phyloP scores from a whole-genome alignment of 2,797 vertebrate genomes.

The Spinibarbus caldwelli region DNA sequence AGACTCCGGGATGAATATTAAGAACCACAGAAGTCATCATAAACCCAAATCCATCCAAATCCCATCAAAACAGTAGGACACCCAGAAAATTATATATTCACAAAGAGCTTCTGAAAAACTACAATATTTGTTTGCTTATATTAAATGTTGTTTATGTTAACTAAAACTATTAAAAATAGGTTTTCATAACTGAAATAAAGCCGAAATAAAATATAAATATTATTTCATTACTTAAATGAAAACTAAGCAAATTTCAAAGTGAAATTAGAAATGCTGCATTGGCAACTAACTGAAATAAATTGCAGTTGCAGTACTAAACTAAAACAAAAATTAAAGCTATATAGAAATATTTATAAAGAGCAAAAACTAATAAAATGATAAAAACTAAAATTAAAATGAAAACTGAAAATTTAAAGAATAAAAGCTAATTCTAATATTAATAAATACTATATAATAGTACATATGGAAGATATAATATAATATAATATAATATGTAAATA shows the following conservation, averaged over 20 bases:
- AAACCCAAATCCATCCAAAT: slow-evolving; percentile 1
- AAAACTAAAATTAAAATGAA: neutral
- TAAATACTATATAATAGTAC: neutral
- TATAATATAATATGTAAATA: too few species aligned
- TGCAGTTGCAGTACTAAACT: neutral
- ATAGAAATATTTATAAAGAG: neutral
- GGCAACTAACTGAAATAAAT: neutral
- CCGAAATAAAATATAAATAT: neutral
- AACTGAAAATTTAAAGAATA: neutral
- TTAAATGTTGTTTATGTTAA: neutral
- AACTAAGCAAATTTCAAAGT: too few species aligned
- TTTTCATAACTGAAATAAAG: neutral
- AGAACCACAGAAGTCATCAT: neutral
- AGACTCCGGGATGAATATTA: neutral
- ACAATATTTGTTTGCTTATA: neutral
- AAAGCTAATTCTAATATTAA: neutral
- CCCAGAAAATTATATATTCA: neutral
- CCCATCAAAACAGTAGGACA: neutral
- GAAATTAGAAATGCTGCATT: neutral
- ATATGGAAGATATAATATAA: neutral
- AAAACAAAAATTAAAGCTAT: neutral
- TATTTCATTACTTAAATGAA: neutral
- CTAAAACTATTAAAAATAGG: neutral
- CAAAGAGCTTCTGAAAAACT: neutral
- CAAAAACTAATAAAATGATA: neutral